Conservation (phyloP, 2,888 invertebrate genomes). For the Pollenia griseotomentosa region DNA sequence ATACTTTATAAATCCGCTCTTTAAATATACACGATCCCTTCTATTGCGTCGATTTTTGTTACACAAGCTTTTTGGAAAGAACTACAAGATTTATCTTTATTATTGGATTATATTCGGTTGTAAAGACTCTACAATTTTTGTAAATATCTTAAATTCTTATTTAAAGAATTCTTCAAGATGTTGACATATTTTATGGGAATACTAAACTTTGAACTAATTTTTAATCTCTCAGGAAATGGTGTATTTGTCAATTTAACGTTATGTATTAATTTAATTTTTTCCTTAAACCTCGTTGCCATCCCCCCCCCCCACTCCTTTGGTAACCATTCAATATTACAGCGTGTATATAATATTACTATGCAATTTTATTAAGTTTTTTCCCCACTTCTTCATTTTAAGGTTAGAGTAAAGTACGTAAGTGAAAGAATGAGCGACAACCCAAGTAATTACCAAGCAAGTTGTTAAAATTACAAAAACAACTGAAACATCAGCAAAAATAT, state of each 20-base stretch:
- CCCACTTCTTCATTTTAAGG: constrained; percentile 26
- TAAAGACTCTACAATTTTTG: no score
- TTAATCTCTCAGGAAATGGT: constrained; percentile 10
- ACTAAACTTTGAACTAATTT: no score
- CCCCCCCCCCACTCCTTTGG: not conserved
- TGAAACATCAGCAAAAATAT: constrained; percentile 75
- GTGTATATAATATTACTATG: constrained; percentile 14
- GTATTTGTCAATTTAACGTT: constrained; percentile 36
- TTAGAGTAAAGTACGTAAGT: constrained; percentile 41
- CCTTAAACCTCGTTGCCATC: not conserved
- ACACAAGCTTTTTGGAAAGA: no score
- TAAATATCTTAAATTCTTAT: no score
- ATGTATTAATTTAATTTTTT: constrained; percentile 23
- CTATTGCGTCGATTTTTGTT: no score
- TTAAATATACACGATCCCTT: no score
- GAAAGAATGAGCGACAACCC: constrained; percentile 61
- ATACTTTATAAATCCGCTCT: no score
- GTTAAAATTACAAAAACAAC: constrained; percentile 73
- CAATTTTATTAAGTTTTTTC: constrained; percentile 32
- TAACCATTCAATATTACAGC: constrained; percentile 28
- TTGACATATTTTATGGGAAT: no score
- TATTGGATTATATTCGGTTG: no score
- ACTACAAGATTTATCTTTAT: no score
- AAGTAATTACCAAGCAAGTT: constrained; percentile 73
- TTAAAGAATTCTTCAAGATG: no score